A percentile compares a stretch with the other conserved stretches of the same genome.
These are phyloP conservation scores for Anthonomus grandis DNA, from an alignment of 1,140 invertebrate genomes.

Conservation along the genomic window DNA sequence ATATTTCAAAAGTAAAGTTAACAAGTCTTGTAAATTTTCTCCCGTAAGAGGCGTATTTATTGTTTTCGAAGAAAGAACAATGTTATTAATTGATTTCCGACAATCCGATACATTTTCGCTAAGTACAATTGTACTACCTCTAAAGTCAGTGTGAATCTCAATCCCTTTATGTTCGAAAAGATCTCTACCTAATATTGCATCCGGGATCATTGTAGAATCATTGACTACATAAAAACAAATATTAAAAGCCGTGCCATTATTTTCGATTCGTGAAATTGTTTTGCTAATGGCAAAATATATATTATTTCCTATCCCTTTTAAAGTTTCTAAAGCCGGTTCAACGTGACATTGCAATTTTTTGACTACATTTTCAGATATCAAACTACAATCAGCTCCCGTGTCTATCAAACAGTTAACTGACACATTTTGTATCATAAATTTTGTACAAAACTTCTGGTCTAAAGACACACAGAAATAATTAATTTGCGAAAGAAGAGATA, in stretches of 20 bases:
- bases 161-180: not conserved
- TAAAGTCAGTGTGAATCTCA: constrained; percentile 2
- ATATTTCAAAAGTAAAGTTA: not conserved
- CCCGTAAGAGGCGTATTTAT: not conserved
- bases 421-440: no score
- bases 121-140: not conserved
- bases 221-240: not conserved
- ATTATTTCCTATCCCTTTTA: constrained; percentile 2
- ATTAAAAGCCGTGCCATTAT: not conserved
- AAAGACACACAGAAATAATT: no score
- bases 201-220: constrained; percentile 1
- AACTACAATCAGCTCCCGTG: no score
- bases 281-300: not conserved
- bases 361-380: no score
- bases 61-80: not conserved
- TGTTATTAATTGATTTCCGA: not conserved
- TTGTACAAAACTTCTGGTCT: no score
- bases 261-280: not conserved
- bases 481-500: no score
- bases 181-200: constrained; percentile 4
- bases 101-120: not conserved
- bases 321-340: constrained; percentile 1
- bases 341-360: not conserved
- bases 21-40: not conserved
- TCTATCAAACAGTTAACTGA: no score